phyloP scores from a whole-genome alignment of 2,113 vertebrate genomes.

The Oncorhynchus masou region DNA sequence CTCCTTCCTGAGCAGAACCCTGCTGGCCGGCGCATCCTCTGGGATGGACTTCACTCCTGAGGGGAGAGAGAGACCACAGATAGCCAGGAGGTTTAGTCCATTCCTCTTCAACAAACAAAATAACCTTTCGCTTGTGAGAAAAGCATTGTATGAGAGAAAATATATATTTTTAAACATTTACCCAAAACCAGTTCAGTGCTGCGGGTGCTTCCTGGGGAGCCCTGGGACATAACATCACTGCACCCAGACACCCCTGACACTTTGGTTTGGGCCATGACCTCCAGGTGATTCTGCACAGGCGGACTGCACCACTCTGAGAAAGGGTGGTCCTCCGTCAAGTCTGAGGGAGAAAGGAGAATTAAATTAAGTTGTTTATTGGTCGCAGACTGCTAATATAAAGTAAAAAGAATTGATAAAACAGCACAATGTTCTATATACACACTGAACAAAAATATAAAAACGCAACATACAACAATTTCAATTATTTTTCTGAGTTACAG shows the following conservation, averaged over 20 bases:
- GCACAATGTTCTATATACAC: too few relatives aligned
- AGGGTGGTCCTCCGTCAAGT: conserved; percentile 78
- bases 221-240: conserved; percentile 80
- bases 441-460: too few relatives aligned
- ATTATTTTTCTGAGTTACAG: too few relatives aligned
- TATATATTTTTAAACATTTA: conserved; percentile 44
- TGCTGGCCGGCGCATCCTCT: conserved; percentile 82
- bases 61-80: not conserved
- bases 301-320: conserved; percentile 83
- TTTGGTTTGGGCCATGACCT: conserved; percentile 77
- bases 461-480: too few relatives aligned
- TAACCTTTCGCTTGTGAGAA: not conserved
- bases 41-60: conserved; percentile 81
- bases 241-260: conserved; percentile 83
- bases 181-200: conserved; percentile 80
- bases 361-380: too few relatives aligned
- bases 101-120: not conserved
- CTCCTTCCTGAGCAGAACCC: conserved; percentile 83
- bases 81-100: not conserved
- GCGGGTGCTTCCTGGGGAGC: conserved; percentile 80
- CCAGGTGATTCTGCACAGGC: conserved; percentile 78
- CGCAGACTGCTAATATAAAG: too few relatives aligned
- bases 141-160: not conserved
- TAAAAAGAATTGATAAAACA: too few relatives aligned
- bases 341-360: conserved; percentile 49